Evolutionary conservation across 2,888 invertebrate genomes (phyloP).

Genomic region (Hirtodrosophila duncani): DNA sequence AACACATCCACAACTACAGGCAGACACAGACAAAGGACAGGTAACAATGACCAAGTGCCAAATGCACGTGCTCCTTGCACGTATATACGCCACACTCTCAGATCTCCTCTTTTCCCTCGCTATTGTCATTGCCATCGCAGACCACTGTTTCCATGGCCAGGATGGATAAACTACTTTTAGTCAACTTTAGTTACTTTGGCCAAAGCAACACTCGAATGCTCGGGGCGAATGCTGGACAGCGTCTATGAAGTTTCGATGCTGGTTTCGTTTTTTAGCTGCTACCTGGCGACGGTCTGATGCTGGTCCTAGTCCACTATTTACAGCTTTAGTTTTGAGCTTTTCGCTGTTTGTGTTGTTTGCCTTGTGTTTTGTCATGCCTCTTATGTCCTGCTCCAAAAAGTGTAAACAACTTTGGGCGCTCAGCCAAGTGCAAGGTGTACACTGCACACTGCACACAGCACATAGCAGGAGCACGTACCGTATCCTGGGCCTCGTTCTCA

Average conservation of each 20-base stretch:
- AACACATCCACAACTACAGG: slow-evolving; percentile 3
- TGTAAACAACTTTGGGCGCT: slow-evolving; percentile 76
- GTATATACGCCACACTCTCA: slow-evolving; percentile 25
- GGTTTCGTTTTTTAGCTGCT: slow-evolving; percentile 39
- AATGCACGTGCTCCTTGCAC: slow-evolving; percentile 62
- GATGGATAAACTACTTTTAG: slow-evolving; percentile 68
- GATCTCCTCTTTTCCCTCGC: background rate
- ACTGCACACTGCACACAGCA: slow-evolving; percentile 15
- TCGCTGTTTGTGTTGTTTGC: slow-evolving; percentile 58
- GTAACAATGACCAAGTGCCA: slow-evolving; percentile 68
- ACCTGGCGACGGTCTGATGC: slow-evolving; percentile 16
- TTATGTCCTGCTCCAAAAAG: slow-evolving; percentile 67
- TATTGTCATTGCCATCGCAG: background rate
- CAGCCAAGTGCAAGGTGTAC: slow-evolving; percentile 68
- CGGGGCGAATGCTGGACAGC: slow-evolving; percentile 48
- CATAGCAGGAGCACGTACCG: slow-evolving; percentile 38
- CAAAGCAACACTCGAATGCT: slow-evolving; percentile 42
- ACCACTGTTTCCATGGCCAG: slow-evolving; percentile 2
- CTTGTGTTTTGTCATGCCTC: slow-evolving; percentile 73
- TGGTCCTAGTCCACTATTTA: slow-evolving; percentile 48
- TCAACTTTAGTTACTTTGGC: slow-evolving; percentile 69
- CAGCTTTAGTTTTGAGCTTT: slow-evolving; percentile 53
- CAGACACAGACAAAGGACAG: slow-evolving; percentile 57
- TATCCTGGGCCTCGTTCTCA: slow-evolving; percentile 14
- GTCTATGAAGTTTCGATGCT: slow-evolving; percentile 27